A percentile compares a stretch with the other conserved stretches of the same genome.
These are phyloP conservation scores for Drosophila anceps DNA, from an alignment of 2,888 invertebrate species.

Conservation along the genomic window DNA sequence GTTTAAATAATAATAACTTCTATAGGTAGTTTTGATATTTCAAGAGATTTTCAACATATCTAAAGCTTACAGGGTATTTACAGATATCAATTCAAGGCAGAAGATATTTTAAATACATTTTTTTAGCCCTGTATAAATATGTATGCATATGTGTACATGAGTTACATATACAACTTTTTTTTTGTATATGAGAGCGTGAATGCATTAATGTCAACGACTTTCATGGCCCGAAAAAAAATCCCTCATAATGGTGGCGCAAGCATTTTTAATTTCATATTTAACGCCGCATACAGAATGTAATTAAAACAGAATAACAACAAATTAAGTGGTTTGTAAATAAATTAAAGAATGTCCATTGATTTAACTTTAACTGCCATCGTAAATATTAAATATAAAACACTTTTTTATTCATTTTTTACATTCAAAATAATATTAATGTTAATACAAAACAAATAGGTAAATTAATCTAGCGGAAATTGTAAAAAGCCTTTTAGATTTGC, in stretches of 20 bases:
- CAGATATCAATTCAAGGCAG: neutral
- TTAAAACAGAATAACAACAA: conserved; percentile 82
- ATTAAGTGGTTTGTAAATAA: conserved; percentile 84
- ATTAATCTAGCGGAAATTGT: conserved; percentile 55
- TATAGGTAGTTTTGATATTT: neutral
- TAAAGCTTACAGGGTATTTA: neutral
- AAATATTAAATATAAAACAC: conserved; percentile 33
- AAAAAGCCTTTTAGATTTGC: conserved; percentile 5
- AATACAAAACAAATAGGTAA: conserved; percentile 28
- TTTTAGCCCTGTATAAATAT: neutral
- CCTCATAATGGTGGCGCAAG: conserved; percentile 50
- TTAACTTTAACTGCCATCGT: conserved; percentile 41
- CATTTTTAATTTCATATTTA: conserved; percentile 73
- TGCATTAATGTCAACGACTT: conserved; percentile 71
- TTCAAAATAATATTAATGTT: conserved; percentile 19
- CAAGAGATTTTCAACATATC: neutral
- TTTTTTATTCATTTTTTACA: conserved; percentile 1
- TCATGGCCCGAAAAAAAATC: conserved; percentile 31
- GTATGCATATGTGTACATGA: conserved; percentile 11
- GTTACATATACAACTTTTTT: conserved; percentile 30
- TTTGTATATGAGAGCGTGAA: conserved; percentile 68
- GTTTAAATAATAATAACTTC: neutral
- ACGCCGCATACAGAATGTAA: conserved; percentile 74
- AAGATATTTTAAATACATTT: neutral
- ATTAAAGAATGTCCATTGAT: conserved; percentile 58